Conservation (phyloP, 1,140 invertebrate species). For the Antheraea pernyi region DNA sequence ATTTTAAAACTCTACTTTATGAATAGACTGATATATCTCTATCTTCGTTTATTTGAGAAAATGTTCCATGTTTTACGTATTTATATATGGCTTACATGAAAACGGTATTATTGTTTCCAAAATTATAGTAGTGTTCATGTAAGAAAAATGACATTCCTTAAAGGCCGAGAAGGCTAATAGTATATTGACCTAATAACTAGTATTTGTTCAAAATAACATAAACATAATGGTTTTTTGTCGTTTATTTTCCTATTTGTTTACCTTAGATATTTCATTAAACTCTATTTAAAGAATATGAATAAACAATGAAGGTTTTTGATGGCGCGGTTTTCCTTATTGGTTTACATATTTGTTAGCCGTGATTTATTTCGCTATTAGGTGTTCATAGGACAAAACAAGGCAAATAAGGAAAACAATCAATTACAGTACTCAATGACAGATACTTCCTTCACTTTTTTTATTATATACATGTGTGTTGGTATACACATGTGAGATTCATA, state of each 20-base stretch:
- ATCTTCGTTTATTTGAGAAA: too few species aligned
- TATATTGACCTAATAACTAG: neutral
- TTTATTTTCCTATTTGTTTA: neutral
- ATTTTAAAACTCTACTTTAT: too few species aligned
- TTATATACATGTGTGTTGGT: neutral
- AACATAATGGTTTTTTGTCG: neutral
- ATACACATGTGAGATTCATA: too few species aligned
- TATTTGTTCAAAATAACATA: neutral
- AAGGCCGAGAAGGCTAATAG: neutral
- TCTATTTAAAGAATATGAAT: neutral
- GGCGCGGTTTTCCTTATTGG: neutral
- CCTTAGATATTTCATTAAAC: neutral
- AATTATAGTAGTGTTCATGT: too few species aligned
- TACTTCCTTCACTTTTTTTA: neutral
- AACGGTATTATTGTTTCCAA: too few species aligned
- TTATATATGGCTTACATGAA: too few species aligned
- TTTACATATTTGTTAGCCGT: neutral
- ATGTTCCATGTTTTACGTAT: too few species aligned
- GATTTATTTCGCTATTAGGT: neutral
- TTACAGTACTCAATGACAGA: neutral
- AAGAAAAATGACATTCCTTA: too few species aligned
- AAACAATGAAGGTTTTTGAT: neutral
- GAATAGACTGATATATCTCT: too few species aligned
- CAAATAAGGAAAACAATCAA: neutral
- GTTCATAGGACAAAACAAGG: neutral